Conservation (phyloP, 1,140 invertebrate genomes). For the Nomia melanderi region DNA sequence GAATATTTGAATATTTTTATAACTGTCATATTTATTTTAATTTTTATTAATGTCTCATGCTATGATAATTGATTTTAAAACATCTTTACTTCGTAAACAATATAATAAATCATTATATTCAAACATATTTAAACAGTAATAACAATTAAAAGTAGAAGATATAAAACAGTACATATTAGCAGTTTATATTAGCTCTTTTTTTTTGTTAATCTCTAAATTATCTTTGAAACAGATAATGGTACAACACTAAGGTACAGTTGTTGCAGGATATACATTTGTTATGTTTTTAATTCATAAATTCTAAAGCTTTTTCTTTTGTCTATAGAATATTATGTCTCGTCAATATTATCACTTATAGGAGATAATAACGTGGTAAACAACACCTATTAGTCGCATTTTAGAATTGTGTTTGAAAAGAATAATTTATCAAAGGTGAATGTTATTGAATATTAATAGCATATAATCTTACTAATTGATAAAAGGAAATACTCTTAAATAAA, state of each 20-base stretch:
- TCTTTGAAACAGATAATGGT: not conserved
- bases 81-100: not conserved
- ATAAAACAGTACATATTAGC: not conserved
- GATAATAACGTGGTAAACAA: not conserved
- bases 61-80: no score
- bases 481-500: not conserved
- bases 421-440: no score
- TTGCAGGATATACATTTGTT: not conserved
- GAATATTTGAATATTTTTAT: not conserved
- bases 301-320: not conserved
- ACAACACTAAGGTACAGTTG: not conserved
- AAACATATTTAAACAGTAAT: not conserved
- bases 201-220: not conserved
- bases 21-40: not conserved
- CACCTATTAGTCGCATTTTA: no score
- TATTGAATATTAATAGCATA: no score
- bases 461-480: no score
- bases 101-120: not conserved
- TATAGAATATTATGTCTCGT: not conserved
- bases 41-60: not conserved
- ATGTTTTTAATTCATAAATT: not conserved
- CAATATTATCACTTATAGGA: not conserved
- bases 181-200: not conserved
- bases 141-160: not conserved
- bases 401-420: no score